A percentile compares a stretch with the other conserved stretches of the same genome.
phyloP scores from a whole-genome alignment of 2,888 invertebrate genomes.

The Toxonevra muliebris region DNA sequence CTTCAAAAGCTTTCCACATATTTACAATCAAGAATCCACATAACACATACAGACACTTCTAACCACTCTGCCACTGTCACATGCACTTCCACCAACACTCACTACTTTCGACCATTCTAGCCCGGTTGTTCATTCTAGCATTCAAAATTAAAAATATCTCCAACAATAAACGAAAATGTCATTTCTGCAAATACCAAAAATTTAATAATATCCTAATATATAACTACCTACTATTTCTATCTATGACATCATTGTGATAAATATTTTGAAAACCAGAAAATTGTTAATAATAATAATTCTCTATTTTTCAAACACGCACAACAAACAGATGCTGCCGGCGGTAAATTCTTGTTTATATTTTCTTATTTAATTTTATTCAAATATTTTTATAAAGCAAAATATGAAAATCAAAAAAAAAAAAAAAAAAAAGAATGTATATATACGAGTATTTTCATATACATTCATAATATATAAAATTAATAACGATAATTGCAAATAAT shows the following conservation, averaged over 20 bases:
- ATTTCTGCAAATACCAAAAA: no score
- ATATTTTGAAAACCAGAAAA: conserved; percentile 1
- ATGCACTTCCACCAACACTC: background rate
- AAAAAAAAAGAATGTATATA: background rate
- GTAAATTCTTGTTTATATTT: conserved; percentile 39
- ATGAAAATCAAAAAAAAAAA: background rate
- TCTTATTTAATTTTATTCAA: background rate
- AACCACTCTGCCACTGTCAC: no score
- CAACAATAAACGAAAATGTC: background rate
- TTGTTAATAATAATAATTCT: conserved; percentile 26
- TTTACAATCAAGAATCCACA: no score
- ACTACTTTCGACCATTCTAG: background rate
- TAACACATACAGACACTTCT: no score
- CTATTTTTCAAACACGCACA: conserved; percentile 48
- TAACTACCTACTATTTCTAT: no score
- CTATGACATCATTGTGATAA: background rate
- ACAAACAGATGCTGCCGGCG: conserved; percentile 64
- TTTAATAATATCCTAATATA: background rate
- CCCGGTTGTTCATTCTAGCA: conserved; percentile 23
- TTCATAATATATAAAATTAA: background rate
- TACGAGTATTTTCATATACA: background rate
- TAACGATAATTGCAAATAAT: background rate
- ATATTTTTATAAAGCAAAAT: background rate
- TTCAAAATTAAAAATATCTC: conserved; percentile 7
- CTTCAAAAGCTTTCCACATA: no score